Evolutionary conservation across 2,113 vertebrate species (phyloP).

Genomic region (Charina bottae): DNA sequence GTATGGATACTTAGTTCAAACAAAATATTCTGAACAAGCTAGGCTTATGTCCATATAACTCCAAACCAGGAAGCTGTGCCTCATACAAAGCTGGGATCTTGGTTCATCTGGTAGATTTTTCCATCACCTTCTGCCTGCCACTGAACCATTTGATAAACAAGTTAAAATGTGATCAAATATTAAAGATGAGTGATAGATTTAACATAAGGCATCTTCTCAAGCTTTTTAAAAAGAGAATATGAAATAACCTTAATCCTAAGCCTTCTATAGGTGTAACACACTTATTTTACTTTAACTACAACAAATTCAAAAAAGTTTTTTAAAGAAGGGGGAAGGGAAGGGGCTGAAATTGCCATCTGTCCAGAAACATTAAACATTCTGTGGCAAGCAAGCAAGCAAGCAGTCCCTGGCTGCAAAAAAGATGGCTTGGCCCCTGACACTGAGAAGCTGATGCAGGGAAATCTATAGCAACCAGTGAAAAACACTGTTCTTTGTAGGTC

Average conservation of each 20-base stretch:
- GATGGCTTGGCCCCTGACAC: background rate
- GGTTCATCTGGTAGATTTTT: background rate
- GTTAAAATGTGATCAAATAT: background rate
- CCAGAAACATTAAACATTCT: background rate
- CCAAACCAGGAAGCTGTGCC: background rate
- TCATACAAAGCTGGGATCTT: background rate
- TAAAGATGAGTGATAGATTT: background rate
- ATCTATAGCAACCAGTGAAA: background rate
- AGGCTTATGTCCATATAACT: background rate
- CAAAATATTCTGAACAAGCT: background rate
- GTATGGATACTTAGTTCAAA: background rate
- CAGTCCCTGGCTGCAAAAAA: background rate
- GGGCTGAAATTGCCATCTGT: background rate
- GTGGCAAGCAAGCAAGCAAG: background rate
- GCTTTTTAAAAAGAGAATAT: background rate
- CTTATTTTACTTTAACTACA: background rate
- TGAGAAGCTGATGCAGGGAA: background rate
- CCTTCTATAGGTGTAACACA: background rate
- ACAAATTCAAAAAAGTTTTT: background rate
- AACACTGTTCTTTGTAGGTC: background rate
- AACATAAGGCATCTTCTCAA: background rate
- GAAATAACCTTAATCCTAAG: background rate
- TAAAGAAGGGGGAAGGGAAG: background rate
- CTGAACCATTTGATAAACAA: background rate
- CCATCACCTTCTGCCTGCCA: background rate